Conservation (phyloP, 1,140 invertebrate genomes). For the Armadillidium nasatum region DNA sequence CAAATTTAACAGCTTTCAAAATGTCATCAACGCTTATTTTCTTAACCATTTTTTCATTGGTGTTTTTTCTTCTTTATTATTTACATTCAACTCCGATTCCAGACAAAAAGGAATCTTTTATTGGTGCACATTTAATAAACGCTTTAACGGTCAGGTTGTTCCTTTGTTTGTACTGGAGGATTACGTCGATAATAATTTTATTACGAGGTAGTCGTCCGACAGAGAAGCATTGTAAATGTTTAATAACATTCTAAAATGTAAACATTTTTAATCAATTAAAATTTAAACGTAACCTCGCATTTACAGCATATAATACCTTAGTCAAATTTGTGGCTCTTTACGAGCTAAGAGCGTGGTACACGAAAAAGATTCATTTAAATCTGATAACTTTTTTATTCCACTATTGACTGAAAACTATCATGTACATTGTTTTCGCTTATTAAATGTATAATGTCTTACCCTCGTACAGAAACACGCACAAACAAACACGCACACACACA, state of each 20-base stretch:
- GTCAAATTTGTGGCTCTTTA: no score
- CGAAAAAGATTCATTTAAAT: no score
- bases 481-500: no score
- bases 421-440: no score
- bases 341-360: no score
- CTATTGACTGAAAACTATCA: no score
- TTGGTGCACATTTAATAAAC: background rate
- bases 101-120: background rate
- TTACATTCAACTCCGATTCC: background rate
- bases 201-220: background rate
- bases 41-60: background rate
- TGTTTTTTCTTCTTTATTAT: background rate
- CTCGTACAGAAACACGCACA: no score
- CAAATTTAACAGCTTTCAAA: background rate
- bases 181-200: background rate
- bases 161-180: background rate
- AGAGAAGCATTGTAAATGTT: background rate
- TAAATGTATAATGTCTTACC: no score
- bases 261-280: background rate
- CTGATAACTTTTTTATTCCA: no score
- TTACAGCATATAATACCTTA: no score
- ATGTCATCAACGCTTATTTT: slow-evolving; percentile 1
- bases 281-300: background rate
- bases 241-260: background rate
- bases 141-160: background rate